Conservation (phyloP, 2,888 invertebrate genomes). For the Amiota mariae region DNA sequence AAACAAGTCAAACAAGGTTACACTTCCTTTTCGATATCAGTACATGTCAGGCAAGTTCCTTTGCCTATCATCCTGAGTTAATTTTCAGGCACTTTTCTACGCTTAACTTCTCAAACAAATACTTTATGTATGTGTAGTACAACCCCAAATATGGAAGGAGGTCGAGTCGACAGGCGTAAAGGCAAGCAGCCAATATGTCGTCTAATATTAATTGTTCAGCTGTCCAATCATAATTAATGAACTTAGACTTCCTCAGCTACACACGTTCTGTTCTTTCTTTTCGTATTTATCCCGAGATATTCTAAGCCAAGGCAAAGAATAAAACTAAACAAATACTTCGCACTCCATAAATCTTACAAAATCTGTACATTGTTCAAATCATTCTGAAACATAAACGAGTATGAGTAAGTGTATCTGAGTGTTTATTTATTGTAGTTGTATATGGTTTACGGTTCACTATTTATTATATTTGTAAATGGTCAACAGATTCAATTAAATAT, state of each 20-base stretch:
- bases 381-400: too few species aligned
- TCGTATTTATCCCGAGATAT: not conserved
- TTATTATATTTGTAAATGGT: constrained; percentile 49
- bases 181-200: constrained; percentile 20
- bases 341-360: constrained; percentile 31
- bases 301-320: not conserved
- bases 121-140: not conserved
- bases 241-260: constrained; percentile 45
- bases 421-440: not conserved
- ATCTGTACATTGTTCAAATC: constrained; percentile 5
- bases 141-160: not conserved
- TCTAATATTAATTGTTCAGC: constrained; percentile 62
- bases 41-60: constrained; percentile 20
- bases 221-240: constrained; percentile 71
- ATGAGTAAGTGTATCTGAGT: not conserved
- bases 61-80: constrained; percentile 14
- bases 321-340: constrained; percentile 27
- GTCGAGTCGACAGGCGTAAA: not conserved
- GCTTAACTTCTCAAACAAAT: not conserved
- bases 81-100: constrained; percentile 14
- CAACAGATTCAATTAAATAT: constrained; percentile 60
- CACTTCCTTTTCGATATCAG: constrained; percentile 22
- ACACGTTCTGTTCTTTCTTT: not conserved
- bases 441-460: constrained; percentile 20
- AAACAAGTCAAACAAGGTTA: constrained; percentile 3